A percentile compares a stretch with the other conserved stretches of the same genome.
These are phyloP conservation scores for Diabrotica undecimpunctata DNA, from an alignment of 1,140 invertebrate genomes.

Conservation along the genomic window DNA sequence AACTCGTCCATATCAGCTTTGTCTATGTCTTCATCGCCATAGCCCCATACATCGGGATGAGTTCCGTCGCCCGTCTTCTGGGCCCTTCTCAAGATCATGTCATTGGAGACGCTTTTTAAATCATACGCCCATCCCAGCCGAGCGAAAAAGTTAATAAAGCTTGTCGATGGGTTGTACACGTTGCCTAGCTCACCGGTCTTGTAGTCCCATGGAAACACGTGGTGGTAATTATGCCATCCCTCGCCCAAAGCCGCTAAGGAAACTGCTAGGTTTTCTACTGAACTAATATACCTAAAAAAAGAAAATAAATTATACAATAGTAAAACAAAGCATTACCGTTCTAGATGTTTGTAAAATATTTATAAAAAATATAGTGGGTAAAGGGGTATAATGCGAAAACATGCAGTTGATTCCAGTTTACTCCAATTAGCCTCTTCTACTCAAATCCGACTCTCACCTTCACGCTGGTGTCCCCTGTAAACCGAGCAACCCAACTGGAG, in stretches of 20 bases:
- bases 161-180: slow-evolving; percentile 64
- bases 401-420: too few species aligned
- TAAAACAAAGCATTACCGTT: neutral
- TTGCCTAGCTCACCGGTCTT: slow-evolving; percentile 76
- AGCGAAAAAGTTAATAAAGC: slow-evolving; percentile 69
- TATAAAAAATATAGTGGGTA: too few species aligned
- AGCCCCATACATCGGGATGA: slow-evolving; percentile 48
- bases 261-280: slow-evolving; percentile 68
- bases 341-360: too few species aligned
- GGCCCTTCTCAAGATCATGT: slow-evolving; percentile 62
- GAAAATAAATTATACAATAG: neutral
- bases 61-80: slow-evolving; percentile 63
- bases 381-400: too few species aligned
- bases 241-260: slow-evolving; percentile 71
- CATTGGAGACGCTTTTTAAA: slow-evolving; percentile 59
- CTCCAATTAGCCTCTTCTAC: too few species aligned
- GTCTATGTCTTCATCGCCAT: slow-evolving; percentile 50
- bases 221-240: slow-evolving; percentile 95
- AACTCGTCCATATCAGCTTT: slow-evolving; percentile 45
- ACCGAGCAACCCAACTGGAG: too few species aligned
- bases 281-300: slow-evolving; percentile 62
- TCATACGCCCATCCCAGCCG: slow-evolving; percentile 72
- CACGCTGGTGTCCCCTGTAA: too few species aligned
- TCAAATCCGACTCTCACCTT: too few species aligned
- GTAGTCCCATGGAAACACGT: slow-evolving; percentile 87